Conservation (phyloP, 2,113 vertebrate species). For the Ictalurus punctatus region DNA sequence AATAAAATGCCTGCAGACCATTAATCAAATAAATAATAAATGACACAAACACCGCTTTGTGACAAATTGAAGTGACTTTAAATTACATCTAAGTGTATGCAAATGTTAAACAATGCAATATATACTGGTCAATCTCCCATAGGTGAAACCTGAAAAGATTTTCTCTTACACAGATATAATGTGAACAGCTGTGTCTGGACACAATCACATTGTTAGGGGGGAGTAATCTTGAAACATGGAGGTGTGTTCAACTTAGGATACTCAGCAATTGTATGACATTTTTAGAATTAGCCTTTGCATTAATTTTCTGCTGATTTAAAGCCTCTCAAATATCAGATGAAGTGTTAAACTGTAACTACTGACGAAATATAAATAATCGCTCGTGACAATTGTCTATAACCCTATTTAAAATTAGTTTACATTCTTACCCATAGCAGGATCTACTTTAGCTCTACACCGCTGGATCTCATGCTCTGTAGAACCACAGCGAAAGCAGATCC, state of each 20-base stretch:
- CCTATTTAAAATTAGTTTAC: not conserved
- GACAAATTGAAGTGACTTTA: not conserved
- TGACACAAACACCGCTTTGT: not conserved
- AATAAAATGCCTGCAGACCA: too few species aligned
- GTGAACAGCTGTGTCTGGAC: not conserved
- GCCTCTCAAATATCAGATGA: not conserved
- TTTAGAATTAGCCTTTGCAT: not conserved
- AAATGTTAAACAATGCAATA: not conserved
- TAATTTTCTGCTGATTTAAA: not conserved
- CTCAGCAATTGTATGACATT: too few species aligned
- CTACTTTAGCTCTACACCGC: constrained; percentile 85
- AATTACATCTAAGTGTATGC: not conserved
- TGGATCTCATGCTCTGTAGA: constrained; percentile 93
- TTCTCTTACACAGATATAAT: not conserved
- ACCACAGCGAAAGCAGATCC: constrained; percentile 93
- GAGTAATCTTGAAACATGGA: too few species aligned
- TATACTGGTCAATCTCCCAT: not conserved
- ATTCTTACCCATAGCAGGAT: constrained; percentile 83
- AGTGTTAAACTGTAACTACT: not conserved
- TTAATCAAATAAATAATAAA: not conserved
- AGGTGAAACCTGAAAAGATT: not conserved
- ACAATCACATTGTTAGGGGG: not conserved
- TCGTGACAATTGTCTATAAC: not conserved
- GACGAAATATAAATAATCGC: not conserved
- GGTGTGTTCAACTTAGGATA: not conserved